phyloP scores from a whole-genome alignment of 2,797 vertebrate species.

The Cossypha caffra region DNA sequence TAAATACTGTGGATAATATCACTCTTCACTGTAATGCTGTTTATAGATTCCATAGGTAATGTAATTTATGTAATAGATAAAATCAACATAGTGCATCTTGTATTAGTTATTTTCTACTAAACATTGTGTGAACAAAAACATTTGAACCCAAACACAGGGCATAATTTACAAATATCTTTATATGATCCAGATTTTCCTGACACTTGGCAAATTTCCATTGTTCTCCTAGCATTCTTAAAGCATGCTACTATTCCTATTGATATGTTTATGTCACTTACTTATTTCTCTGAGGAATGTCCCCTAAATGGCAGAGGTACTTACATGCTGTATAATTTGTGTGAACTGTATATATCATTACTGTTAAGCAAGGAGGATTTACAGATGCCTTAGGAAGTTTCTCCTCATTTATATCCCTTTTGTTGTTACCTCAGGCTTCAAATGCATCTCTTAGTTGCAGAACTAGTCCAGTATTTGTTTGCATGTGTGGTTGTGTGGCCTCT shows the following conservation, averaged over 20 bases:
- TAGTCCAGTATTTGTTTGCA: neutral
- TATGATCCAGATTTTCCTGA: neutral
- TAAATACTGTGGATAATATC: neutral
- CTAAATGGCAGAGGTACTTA: neutral
- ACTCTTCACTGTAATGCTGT: neutral
- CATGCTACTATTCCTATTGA: neutral
- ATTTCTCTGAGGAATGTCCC: neutral
- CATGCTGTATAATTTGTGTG: neutral
- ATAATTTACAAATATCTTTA: neutral
- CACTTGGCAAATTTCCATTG: neutral
- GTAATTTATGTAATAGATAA: neutral
- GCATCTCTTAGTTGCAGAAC: neutral
- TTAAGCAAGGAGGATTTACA: neutral
- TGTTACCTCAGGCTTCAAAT: neutral
- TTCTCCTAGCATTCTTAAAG: neutral
- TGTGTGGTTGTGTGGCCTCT: neutral
- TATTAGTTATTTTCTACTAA: neutral
- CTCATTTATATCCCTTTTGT: neutral
- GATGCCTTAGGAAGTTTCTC: neutral
- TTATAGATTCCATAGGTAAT: neutral
- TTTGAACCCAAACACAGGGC: neutral
- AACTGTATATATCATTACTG: neutral
- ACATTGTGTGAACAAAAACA: neutral
- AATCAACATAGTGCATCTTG: neutral
- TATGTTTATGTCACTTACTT: neutral